These are phyloP conservation scores for Apantesis nais DNA, from an alignment of 2,888 invertebrate species.

Conservation along the genomic window DNA sequence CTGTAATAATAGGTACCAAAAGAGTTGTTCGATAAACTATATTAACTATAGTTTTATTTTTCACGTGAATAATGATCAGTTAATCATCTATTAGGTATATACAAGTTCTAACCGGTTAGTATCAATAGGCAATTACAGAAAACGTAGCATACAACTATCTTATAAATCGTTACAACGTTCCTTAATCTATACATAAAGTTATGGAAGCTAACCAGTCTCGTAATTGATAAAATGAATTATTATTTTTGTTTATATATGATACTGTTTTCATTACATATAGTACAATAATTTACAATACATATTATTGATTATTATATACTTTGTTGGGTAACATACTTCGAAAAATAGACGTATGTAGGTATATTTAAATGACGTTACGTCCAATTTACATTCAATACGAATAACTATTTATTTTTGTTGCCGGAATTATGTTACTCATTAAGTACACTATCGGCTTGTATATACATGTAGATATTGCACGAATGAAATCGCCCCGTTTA, in stretches of 20 bases:
- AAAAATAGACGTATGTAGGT: neutral
- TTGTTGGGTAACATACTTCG: neutral
- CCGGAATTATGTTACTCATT: neutral
- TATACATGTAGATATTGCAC: slow-evolving; percentile 6
- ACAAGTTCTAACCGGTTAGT: slow-evolving; percentile 23
- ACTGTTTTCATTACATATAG: neutral
- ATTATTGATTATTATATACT: neutral
- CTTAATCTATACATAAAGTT: slow-evolving; percentile 19
- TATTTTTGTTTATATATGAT: slow-evolving; percentile 1
- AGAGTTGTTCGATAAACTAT: neutral
- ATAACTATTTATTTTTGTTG: slow-evolving; percentile 3
- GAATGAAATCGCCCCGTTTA: neutral
- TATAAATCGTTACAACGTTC: slow-evolving; percentile 12
- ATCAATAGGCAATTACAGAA: slow-evolving; percentile 33
- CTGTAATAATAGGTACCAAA: neutral
- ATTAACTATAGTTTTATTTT: neutral
- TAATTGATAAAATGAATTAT: neutral
- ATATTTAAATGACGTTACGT: neutral
- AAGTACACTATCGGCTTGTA: neutral
- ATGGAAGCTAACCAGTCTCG: slow-evolving; percentile 1
- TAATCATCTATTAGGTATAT: slow-evolving; percentile 24
- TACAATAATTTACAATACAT: neutral
- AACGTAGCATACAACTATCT: slow-evolving; percentile 5
- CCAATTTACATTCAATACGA: neutral
- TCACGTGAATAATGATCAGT: slow-evolving; percentile 8